A percentile compares a stretch with the other conserved stretches of the same genome.
Evolutionary conservation across 2,888 invertebrate genomes (phyloP).

Genomic region (Trichogramma evanescens): DNA sequence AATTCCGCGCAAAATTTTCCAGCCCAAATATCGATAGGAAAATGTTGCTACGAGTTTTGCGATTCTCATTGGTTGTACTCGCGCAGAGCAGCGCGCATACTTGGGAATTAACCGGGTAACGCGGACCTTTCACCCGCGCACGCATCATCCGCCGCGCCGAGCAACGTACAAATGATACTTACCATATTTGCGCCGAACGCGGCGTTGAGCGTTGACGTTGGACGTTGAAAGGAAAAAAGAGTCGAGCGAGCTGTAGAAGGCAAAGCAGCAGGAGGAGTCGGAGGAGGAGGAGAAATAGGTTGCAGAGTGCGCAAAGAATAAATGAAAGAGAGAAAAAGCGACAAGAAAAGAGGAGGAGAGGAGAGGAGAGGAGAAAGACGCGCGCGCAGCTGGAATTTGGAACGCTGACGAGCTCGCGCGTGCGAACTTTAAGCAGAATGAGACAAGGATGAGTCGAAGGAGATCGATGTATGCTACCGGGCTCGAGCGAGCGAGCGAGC

Average conservation of each 20-base stretch:
- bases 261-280: background rate
- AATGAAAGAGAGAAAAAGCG: background rate
- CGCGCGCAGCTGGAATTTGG: slow-evolving; percentile 21
- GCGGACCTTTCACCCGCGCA: no score
- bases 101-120: no score
- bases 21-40: no score
- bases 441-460: background rate
- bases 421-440: background rate
- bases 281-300: background rate
- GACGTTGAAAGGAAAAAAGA: no score
- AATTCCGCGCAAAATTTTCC: no score
- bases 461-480: background rate
- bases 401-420: slow-evolving; percentile 15
- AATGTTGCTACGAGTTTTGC: no score
- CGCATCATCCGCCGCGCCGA: no score
- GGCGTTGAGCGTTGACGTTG: no score
- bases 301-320: background rate
- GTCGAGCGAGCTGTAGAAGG: background rate
- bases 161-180: no score
- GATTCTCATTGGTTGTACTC: no score
- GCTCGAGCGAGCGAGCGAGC: background rate
- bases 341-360: background rate
- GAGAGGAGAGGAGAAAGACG: background rate
- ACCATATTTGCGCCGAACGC: no score
- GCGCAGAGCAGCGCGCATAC: no score